Evolutionary conservation across 2,888 invertebrate species (phyloP).

Genomic region (Hirtodrosophila cameraria): DNA sequence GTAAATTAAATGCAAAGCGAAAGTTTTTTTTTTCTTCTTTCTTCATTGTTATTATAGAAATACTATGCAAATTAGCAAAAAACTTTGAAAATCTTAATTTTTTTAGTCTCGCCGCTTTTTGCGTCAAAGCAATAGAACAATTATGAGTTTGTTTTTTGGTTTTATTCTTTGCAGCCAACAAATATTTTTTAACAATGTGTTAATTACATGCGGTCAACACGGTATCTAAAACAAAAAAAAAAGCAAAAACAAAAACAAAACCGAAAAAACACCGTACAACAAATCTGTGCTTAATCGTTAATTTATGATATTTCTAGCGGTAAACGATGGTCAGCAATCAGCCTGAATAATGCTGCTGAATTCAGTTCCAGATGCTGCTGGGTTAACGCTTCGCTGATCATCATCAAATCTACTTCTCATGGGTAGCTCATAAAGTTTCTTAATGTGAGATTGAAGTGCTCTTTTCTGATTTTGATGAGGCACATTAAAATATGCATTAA

Average conservation of each 20-base stretch:
- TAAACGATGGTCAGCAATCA: conserved; percentile 60
- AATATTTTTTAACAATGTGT: conserved; percentile 68
- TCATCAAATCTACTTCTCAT: conserved; percentile 16
- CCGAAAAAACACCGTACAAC: conserved; percentile 53
- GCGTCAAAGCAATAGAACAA: conserved; percentile 36
- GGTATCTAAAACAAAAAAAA: conserved; percentile 27
- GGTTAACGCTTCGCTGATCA: conserved; percentile 58
- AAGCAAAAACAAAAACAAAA: conserved; percentile 12
- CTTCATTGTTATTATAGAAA: conserved; percentile 57
- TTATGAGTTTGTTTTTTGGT: conserved; percentile 31
- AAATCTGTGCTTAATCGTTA: conserved; percentile 77
- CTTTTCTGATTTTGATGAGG: conserved; percentile 4
- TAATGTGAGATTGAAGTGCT: conserved; percentile 11
- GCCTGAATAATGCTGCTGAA: conserved; percentile 18
- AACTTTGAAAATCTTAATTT: conserved; percentile 29
- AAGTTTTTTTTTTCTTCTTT: conserved; percentile 45
- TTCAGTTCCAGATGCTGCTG: conserved; percentile 11
- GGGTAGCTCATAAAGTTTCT: conserved; percentile 63
- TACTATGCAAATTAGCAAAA: conserved; percentile 66
- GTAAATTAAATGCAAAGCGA: conserved; percentile 53
- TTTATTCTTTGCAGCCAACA: conserved; percentile 3
- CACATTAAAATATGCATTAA: not conserved
- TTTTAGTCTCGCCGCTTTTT: conserved; percentile 21
- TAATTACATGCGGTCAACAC: conserved; percentile 59
- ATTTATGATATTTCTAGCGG: conserved; percentile 73